phyloP scores from a whole-genome alignment of 2,888 invertebrate species.

The Stenolophus ochropezus region DNA sequence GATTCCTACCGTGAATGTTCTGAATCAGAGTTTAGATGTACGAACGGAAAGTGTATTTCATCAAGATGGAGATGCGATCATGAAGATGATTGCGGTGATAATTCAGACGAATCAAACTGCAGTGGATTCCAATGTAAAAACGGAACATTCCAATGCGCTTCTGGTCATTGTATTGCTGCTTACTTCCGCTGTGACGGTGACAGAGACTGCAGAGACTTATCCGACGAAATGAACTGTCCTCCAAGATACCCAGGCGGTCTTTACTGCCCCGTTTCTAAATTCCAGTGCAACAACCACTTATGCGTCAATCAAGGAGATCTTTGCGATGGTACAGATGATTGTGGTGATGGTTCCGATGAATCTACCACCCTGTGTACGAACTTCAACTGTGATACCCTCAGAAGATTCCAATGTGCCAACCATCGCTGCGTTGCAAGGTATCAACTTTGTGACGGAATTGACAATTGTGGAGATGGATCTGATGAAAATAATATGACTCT shows the following conservation, averaged over 20 bases:
- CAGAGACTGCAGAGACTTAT: constrained; percentile 91
- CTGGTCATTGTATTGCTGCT: constrained; percentile 93
- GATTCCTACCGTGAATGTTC: constrained; percentile 92
- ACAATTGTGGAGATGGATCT: constrained; percentile 95
- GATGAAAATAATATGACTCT: constrained; percentile 97
- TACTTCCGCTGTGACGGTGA: constrained; percentile 94
- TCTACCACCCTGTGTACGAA: constrained; percentile 85
- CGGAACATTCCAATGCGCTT: constrained; percentile 92
- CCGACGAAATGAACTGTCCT: constrained; percentile 92
- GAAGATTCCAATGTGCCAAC: constrained; percentile 93
- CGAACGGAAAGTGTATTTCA: constrained; percentile 93
- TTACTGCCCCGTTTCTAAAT: constrained; percentile 92
- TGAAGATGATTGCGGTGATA: constrained; percentile 97
- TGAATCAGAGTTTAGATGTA: constrained; percentile 93
- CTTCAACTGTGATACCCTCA: constrained; percentile 88
- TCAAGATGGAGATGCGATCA: constrained; percentile 96
- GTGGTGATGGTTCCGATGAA: constrained; percentile 94
- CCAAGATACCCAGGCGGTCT: constrained; percentile 91
- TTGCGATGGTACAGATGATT: constrained; percentile 95
- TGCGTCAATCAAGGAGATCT: constrained; percentile 93
- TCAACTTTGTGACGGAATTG: constrained; percentile 92
- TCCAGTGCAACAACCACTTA: constrained; percentile 93
- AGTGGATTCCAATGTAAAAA: constrained; percentile 90
- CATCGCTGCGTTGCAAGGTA: constrained; percentile 90
- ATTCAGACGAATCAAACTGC: constrained; percentile 91